Evolutionary conservation across 2,888 invertebrate genomes (phyloP), one percentile per base, ranked within the genome.

Genomic region (Gastracanthus pulcherrimus): DNA sequence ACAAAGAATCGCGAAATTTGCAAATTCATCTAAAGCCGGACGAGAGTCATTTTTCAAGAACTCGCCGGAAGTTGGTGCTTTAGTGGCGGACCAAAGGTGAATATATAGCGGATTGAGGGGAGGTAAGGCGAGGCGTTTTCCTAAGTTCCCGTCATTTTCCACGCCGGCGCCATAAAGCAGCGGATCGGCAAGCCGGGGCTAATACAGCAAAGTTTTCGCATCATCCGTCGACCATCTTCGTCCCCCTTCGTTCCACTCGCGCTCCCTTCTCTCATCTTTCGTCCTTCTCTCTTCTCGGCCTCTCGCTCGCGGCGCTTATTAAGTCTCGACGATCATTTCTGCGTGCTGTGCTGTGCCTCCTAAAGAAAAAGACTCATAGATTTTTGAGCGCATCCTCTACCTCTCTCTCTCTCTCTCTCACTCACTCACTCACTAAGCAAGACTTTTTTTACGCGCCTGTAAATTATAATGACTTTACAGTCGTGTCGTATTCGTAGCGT

Each of bases 201-300:
- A 89, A 91, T 90, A 90, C 89, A 89, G 89, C 89, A 89, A 91
- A 91, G 89, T 91, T 91, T 91, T 90, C 90, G 89, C 90, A 90
- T 91, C 91, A 90, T 90, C 90, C 88, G 85, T 87, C 87, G 87
- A 87, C 88, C 88, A 90, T 89, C 89, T 89, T 89, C 88, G 84
- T 19, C 45, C n/a, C 19, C 23, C 38, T 6, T 36, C 51, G n/a
- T 60, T 74, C 76, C 38, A 79, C 45, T 16, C 34, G 48, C 41
- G 9, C 11, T 11, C 41, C 36, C 29, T 1, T n/a, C n/a, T n/a
- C 72, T 29, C 45, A 5, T 11, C 71, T 5, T 34, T 19, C 29
- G 4, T 36, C 7, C 9, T 48, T 70, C 48, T 36, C 16, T n/a
- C 36, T 11, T 31, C 41, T 85, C 85, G 85, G 85, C 86, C 86